Conservation (phyloP, 2,797 vertebrate genomes). For the Enteromius unitaeniatus region DNA sequence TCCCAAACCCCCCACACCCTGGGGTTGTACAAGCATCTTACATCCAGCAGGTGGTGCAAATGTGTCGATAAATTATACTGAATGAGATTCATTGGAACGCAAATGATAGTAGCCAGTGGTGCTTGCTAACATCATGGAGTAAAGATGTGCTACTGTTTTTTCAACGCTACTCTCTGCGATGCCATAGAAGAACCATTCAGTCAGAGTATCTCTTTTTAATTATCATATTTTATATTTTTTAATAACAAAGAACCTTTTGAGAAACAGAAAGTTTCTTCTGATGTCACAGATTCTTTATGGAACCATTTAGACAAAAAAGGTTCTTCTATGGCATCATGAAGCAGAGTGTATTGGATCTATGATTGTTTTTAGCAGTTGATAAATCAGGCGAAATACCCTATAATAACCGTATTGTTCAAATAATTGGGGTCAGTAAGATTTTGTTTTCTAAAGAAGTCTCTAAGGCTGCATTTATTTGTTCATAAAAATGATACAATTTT, state of each 20-base stretch:
- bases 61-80: not conserved
- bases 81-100: not conserved
- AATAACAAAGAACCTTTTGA: too few relatives aligned
- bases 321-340: too few relatives aligned
- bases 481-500: not conserved
- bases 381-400: not conserved
- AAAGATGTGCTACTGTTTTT: not conserved
- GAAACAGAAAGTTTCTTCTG: too few relatives aligned
- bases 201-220: too few relatives aligned
- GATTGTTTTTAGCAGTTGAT: not conserved
- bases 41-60: slow-evolving; percentile 42
- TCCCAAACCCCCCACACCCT: not conserved
- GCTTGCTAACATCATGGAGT: not conserved
- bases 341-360: not conserved
- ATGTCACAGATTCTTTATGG: too few relatives aligned
- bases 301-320: too few relatives aligned
- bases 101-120: not conserved
- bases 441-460: not conserved
- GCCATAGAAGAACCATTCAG: too few relatives aligned
- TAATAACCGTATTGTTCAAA: not conserved
- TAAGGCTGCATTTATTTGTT: not conserved
- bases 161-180: too few relatives aligned
- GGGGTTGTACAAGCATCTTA: not conserved
- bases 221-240: too few relatives aligned
- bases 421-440: not conserved